Conservation (phyloP, 1,140 invertebrate genomes). For the Sinella curviseta region DNA sequence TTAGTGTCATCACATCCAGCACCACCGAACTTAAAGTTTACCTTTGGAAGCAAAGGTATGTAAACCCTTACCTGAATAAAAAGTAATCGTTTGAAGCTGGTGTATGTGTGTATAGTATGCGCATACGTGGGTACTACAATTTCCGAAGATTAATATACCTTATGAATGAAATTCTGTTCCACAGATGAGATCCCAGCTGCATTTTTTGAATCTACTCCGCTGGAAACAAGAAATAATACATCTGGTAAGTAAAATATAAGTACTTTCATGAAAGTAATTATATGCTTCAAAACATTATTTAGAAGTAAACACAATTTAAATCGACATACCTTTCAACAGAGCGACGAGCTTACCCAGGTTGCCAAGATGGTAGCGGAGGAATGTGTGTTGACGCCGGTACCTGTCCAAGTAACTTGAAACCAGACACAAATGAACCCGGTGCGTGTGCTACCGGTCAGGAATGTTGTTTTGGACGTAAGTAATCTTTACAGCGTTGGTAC, state of each 20-base stretch:
- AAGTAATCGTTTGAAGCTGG: too few relatives aligned
- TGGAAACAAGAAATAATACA: not conserved
- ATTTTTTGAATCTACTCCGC: conserved; percentile 26
- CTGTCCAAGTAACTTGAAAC: conserved; percentile 34
- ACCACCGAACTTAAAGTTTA: not conserved
- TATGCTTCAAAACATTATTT: too few relatives aligned
- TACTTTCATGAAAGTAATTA: too few relatives aligned
- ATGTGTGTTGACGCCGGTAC: conserved; percentile 38
- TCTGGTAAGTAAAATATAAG: too few relatives aligned
- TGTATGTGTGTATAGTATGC: too few relatives aligned
- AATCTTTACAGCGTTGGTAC: not conserved
- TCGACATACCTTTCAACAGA: too few relatives aligned
- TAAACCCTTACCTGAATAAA: not conserved
- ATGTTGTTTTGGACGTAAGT: conserved; percentile 42
- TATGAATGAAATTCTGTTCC: too few relatives aligned
- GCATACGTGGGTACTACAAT: too few relatives aligned
- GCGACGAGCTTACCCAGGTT: conserved; percentile 11
- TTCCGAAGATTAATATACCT: too few relatives aligned
- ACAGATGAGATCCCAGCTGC: conserved; percentile 37
- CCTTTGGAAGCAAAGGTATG: conserved; percentile 17
- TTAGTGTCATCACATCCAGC: not conserved
- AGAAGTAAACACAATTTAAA: too few relatives aligned
- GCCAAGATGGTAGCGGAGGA: conserved; percentile 42
- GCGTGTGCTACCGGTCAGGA: conserved; percentile 34
- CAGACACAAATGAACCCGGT: not conserved